Evolutionary conservation across 2,888 invertebrate species (phyloP), one percentile per base, ranked within the genome.

Genomic region (Drosophila setosimentum): DNA sequence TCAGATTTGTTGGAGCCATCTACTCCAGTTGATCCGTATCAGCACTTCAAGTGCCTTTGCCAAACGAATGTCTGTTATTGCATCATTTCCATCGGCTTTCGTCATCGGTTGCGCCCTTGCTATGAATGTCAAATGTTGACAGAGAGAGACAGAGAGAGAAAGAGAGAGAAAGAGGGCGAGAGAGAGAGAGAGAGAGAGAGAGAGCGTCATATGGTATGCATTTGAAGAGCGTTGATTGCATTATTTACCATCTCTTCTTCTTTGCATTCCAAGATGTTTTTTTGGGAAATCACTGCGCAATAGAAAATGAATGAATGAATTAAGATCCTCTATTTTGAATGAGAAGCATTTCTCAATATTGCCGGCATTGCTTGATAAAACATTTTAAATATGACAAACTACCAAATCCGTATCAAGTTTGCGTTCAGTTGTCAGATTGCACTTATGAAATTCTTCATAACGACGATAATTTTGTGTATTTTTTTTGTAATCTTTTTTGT

Each of bases 381-480:
- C 3, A 7, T 45, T 45, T 13, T 3, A 45, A 16, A 21, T 16
- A 8, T 16, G 21, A 7, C n/a, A 13, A 3, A 8, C n/a, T 18
- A 2, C 18, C 37, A 8, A 18, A 8, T 37, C 1, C 18, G 13
- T 18, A 35, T 35, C 37, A 18, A 37, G 8, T 4, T 2, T 37
- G 18, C 18, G 37, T 8, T 37, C 18, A 18, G n/a, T n/a, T 11
- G 1, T 21, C 6, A 2, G 45, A 13, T 21, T 3, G 13, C 21
- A 21, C 13, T 45, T 16, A 2, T 16, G 7, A 45, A 24, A 24
- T 21, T 13, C 21, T 16, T 16, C 7, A 24, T 1, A 4, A 4
- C 4, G 27, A 16, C 4, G 8, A 45, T 45, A 49, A 68, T 54
- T 65, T 68, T 63, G 24, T 57, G 51, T 30, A 40, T 18, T 58